Evolutionary conservation across 2,888 invertebrate species (phyloP).

Genomic region (Cyclophora punctaria): DNA sequence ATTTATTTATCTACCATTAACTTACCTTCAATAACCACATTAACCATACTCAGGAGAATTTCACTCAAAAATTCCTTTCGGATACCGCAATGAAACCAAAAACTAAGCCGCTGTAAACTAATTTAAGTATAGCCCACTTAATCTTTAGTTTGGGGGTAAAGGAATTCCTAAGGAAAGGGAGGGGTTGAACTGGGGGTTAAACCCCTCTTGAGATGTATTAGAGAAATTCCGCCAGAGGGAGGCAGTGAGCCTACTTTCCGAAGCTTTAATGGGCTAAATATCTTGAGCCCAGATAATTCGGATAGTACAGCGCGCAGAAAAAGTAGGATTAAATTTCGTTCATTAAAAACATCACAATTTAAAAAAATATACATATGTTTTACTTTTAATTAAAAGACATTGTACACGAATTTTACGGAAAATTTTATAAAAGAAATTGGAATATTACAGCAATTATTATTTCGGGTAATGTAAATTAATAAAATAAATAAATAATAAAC

Average conservation of each 20-base stretch:
- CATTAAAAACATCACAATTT: not conserved
- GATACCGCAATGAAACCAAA: constrained; percentile 2
- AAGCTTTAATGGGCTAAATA: constrained; percentile 71
- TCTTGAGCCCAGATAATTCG: constrained; percentile 66
- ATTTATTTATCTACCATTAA: too few relatives aligned
- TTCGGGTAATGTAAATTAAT: too few relatives aligned
- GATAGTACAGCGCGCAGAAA: constrained; percentile 33
- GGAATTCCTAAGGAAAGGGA: constrained; percentile 22
- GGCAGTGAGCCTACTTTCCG: constrained; percentile 42
- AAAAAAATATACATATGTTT: constrained; percentile 1
- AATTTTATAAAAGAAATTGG: too few relatives aligned
- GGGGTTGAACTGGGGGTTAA: constrained; percentile 8
- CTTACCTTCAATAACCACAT: too few relatives aligned
- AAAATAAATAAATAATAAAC: too few relatives aligned
- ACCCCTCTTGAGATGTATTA: constrained; percentile 39
- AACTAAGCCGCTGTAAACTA: constrained; percentile 13
- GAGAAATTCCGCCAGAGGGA: constrained; percentile 44
- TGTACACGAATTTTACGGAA: too few relatives aligned
- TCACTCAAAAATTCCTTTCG: too few relatives aligned
- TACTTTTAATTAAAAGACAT: not conserved
- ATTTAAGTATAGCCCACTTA: constrained; percentile 38
- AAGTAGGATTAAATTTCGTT: constrained; percentile 2
- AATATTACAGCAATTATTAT: too few relatives aligned
- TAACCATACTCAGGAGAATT: too few relatives aligned
- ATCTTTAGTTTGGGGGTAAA: constrained; percentile 27